Evolutionary conservation across 2,888 invertebrate genomes (phyloP).

Genomic region (Cylindroiulus punctatus): DNA sequence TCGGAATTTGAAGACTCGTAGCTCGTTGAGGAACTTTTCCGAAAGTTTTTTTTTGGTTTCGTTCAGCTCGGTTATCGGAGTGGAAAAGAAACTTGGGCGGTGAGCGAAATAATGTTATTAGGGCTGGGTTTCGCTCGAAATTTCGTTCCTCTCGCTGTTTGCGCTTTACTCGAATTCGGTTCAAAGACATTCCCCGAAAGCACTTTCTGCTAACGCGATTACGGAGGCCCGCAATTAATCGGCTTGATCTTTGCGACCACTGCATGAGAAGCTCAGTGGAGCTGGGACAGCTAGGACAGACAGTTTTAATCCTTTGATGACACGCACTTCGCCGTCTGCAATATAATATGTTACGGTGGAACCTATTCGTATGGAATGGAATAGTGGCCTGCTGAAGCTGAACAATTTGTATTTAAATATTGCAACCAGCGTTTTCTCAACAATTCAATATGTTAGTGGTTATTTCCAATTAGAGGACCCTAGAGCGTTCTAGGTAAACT

Average conservation of each 20-base stretch:
- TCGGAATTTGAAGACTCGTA: not conserved
- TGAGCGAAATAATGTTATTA: constrained; percentile 17
- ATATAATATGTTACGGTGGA: not conserved
- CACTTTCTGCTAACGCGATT: constrained; percentile 31
- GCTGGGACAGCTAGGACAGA: not conserved
- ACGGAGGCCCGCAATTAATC: not conserved
- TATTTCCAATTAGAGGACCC: too few species aligned
- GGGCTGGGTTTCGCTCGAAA: not conserved
- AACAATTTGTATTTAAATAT: too few species aligned
- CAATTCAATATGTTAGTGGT: too few species aligned
- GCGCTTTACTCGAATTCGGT: not conserved
- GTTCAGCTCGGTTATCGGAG: not conserved
- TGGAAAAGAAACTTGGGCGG: constrained; percentile 11
- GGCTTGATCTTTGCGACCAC: not conserved
- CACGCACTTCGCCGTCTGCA: not conserved
- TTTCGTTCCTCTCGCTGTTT: constrained; percentile 22
- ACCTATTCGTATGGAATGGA: too few species aligned
- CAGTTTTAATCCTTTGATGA: not conserved
- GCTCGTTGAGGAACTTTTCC: not conserved
- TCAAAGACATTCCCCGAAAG: constrained; percentile 21
- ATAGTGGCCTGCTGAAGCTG: too few species aligned
- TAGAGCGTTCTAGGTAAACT: too few species aligned
- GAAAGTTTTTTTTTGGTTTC: not conserved
- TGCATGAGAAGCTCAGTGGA: not conserved
- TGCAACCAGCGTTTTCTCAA: too few species aligned